phyloP scores from a whole-genome alignment of 2,888 invertebrate species.

The Caenorhabditis angaria region DNA sequence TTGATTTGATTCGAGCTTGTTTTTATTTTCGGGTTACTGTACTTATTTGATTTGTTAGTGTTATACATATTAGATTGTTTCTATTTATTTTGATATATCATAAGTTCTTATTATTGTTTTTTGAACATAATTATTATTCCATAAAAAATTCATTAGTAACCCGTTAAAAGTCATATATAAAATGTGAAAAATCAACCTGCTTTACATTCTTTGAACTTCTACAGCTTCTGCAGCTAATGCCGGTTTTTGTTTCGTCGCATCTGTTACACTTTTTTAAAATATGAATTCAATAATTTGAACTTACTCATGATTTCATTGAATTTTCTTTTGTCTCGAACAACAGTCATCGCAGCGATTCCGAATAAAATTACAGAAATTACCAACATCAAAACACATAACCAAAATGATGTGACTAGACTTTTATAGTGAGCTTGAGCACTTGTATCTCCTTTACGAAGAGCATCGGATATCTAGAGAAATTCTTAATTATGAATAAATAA shows the following conservation, averaged over 20 bases:
- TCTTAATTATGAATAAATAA: too few species aligned
- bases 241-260: neutral
- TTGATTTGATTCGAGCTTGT: neutral
- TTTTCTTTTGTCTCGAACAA: conserved; percentile 42
- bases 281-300: conserved; percentile 6
- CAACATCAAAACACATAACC: conserved; percentile 52
- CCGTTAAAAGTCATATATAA: too few species aligned
- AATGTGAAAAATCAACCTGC: too few species aligned
- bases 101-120: too few species aligned
- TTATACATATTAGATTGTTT: neutral
- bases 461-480: conserved; percentile 63
- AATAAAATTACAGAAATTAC: conserved; percentile 49
- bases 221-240: too few species aligned
- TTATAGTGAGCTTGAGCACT: conserved; percentile 39
- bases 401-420: conserved; percentile 49
- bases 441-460: conserved; percentile 50
- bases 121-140: too few species aligned
- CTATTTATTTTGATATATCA: neutral
- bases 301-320: conserved; percentile 49
- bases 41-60: conserved; percentile 1
- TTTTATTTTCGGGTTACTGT: neutral
- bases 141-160: too few species aligned
- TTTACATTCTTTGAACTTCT: too few species aligned
- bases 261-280: neutral
- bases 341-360: conserved; percentile 45